Conservation (phyloP, 2,888 invertebrate genomes). For the Liopterus haemorrhoidalis region DNA sequence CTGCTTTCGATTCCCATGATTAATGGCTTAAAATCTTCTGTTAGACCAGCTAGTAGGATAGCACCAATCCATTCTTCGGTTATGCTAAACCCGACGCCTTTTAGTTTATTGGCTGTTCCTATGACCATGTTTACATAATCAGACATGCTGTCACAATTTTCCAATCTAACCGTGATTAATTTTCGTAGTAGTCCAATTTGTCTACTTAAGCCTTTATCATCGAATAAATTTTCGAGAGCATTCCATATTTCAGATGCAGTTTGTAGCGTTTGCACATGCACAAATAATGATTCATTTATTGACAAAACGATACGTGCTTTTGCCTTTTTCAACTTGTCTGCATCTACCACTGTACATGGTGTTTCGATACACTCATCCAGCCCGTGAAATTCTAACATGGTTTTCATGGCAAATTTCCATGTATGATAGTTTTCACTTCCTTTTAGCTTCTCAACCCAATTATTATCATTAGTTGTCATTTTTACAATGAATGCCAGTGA, state of each 20-base stretch:
- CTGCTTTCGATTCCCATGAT: constrained; percentile 15
- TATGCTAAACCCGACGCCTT: constrained; percentile 11
- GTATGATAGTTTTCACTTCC: constrained; percentile 13
- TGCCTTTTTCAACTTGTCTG: constrained; percentile 9
- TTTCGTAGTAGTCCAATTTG: constrained; percentile 7
- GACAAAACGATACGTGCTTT: constrained; percentile 9
- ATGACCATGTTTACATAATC: constrained; percentile 11
- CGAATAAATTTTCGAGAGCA: constrained; percentile 9
- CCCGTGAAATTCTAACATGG: constrained; percentile 12
- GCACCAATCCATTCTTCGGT: constrained; percentile 14
- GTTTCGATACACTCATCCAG: constrained; percentile 6
- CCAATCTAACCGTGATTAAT: constrained; percentile 7
- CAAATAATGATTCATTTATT: constrained; percentile 5
- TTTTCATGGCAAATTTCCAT: constrained; percentile 11
- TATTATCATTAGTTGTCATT: constrained; percentile 9
- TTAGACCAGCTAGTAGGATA: constrained; percentile 10
- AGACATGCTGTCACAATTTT: constrained; percentile 7
- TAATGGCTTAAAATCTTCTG: constrained; percentile 12
- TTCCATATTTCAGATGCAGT: constrained; percentile 14
- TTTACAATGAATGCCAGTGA: no score
- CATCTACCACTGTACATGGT: background rate
- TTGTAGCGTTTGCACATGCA: constrained; percentile 11
- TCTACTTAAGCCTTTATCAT: constrained; percentile 11
- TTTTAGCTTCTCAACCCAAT: constrained; percentile 10
- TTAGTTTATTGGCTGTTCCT: constrained; percentile 11